Percentiles rank a stretch among this genome's conserved stretches.
These are phyloP conservation scores for Thymallus thymallus DNA, from an alignment of 2,113 vertebrate genomes.

Conservation along the genomic window DNA sequence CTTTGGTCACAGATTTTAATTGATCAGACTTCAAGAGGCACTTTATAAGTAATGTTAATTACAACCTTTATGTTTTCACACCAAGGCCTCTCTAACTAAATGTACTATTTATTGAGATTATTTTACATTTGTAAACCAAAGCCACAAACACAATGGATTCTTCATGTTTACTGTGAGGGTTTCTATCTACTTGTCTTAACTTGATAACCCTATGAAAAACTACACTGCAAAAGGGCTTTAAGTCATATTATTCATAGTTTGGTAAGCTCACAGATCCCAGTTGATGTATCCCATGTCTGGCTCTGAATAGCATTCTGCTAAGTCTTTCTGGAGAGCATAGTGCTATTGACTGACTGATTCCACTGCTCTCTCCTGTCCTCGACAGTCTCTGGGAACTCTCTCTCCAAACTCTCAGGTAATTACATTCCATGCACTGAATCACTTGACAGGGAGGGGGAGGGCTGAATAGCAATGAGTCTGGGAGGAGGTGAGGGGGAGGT, in stretches of 20 bases:
- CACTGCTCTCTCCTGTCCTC: slow-evolving; percentile 46
- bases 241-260: background rate
- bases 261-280: background rate
- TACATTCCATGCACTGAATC: background rate
- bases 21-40: background rate
- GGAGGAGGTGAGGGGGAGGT: too few relatives aligned
- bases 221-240: background rate
- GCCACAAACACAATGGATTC: background rate
- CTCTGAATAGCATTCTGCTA: background rate
- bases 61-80: background rate
- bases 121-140: background rate
- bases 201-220: background rate
- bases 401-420: slow-evolving; percentile 91
- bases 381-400: slow-evolving; percentile 84
- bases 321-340: background rate
- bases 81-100: background rate
- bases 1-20: background rate
- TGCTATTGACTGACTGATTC: background rate
- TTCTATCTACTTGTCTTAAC: background rate
- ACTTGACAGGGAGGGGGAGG: background rate
- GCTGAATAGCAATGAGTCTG: too few relatives aligned
- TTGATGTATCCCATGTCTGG: background rate
- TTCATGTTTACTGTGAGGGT: background rate
- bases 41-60: background rate
- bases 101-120: background rate